These are phyloP conservation scores for Punctoribates punctum DNA, from an alignment of 2,888 invertebrate species.

Conservation along the genomic window DNA sequence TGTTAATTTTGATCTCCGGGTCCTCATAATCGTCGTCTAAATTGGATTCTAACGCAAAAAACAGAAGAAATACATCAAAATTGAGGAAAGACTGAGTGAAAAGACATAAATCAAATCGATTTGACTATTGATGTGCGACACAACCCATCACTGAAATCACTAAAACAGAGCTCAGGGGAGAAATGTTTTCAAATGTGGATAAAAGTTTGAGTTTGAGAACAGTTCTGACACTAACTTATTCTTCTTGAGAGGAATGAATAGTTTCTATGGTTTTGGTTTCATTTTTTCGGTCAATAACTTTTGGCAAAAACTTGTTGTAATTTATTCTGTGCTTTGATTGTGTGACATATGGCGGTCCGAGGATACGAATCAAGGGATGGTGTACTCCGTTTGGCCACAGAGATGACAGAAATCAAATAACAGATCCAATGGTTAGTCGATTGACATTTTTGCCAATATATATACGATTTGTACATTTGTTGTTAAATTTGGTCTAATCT, in stretches of 20 bases:
- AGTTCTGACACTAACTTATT: not conserved
- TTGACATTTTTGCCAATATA: not conserved
- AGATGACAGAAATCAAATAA: conserved; percentile 7
- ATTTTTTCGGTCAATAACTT: conserved; percentile 11
- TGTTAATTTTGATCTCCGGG: conserved; percentile 36
- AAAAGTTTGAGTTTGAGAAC: not conserved
- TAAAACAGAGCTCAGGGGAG: conserved; percentile 9
- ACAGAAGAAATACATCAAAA: conserved; percentile 1
- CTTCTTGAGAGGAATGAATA: not conserved
- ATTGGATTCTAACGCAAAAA: conserved; percentile 29
- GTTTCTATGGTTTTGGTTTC: not conserved
- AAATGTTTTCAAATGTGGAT: not conserved
- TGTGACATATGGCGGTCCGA: conserved; percentile 15
- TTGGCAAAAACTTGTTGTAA: not conserved
- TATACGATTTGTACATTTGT: conserved; percentile 17
- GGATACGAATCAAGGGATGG: not conserved
- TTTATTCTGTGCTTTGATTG: not conserved
- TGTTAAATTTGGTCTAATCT: not conserved
- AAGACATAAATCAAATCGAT: conserved; percentile 30
- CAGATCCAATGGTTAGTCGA: conserved; percentile 8
- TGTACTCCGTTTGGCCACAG: not conserved
- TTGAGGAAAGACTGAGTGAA: not conserved
- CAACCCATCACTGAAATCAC: conserved; percentile 4
- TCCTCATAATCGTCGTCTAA: conserved; percentile 41
- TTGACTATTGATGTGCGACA: not conserved